These are phyloP conservation scores for Slavum lentiscoides DNA, from an alignment of 2,888 invertebrate genomes.

Conservation along the genomic window DNA sequence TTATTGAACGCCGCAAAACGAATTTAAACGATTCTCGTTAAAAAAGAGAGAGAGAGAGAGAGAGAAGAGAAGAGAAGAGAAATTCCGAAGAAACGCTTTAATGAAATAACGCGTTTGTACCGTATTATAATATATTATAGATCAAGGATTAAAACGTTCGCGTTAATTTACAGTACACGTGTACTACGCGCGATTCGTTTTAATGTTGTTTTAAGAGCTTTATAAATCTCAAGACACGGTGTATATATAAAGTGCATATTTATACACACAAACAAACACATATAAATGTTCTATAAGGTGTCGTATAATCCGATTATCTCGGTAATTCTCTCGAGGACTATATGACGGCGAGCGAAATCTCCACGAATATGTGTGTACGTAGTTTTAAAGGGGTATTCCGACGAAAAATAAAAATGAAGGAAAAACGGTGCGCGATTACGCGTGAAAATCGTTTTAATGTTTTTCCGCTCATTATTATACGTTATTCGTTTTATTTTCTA, in stretches of 20 bases:
- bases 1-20: no score
- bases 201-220: slow-evolving; percentile 32
- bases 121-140: neutral
- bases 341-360: neutral
- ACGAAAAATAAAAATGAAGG: neutral
- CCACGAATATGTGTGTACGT: neutral
- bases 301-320: slow-evolving; percentile 43
- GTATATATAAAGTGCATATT: neutral
- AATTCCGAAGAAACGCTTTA: neutral
- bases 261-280: no score
- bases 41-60: no score
- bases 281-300: slow-evolving; percentile 19
- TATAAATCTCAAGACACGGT: slow-evolving; percentile 4
- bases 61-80: no score
- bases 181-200: neutral
- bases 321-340: slow-evolving; percentile 2
- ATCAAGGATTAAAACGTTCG: slow-evolving; percentile 15
- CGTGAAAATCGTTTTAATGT: neutral
- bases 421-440: neutral
- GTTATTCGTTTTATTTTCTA: no score
- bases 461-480: neutral
- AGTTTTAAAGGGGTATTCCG: neutral
- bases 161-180: slow-evolving; percentile 3
- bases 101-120: neutral
- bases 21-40: no score